These are phyloP conservation scores for Patella caerulea DNA, from an alignment of 2,888 invertebrate genomes.

Conservation along the genomic window DNA sequence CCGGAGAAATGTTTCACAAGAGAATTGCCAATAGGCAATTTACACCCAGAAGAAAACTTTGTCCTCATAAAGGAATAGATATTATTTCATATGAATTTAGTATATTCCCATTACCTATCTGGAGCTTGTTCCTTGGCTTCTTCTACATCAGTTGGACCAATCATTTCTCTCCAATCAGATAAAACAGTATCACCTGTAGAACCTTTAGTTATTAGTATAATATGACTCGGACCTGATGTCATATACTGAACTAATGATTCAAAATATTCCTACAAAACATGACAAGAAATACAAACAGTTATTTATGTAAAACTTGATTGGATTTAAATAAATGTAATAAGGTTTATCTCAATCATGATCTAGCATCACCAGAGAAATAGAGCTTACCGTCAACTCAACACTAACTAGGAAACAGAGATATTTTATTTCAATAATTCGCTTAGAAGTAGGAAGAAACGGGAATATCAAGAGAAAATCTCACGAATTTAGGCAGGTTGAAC, in stretches of 20 bases:
- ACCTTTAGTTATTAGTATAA: constrained; percentile 69
- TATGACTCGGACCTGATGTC: constrained; percentile 67
- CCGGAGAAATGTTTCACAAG: not conserved
- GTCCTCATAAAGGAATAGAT: not conserved
- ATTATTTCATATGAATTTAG: not conserved
- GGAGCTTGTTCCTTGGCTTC: constrained; percentile 68
- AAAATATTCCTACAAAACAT: constrained; percentile 61
- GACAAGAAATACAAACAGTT: not conserved
- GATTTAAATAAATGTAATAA: too few species aligned
- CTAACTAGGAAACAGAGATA: too few species aligned
- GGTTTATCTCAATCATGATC: too few species aligned
- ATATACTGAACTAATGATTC: constrained; percentile 68
- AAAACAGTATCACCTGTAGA: constrained; percentile 65
- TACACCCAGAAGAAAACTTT: not conserved
- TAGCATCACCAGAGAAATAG: too few species aligned
- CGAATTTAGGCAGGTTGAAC: too few species aligned
- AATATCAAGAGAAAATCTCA: too few species aligned
- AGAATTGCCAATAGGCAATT: not conserved
- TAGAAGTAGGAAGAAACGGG: too few species aligned
- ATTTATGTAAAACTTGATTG: not conserved
- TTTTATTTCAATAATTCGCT: too few species aligned
- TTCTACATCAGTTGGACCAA: constrained; percentile 69
- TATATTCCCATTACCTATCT: constrained; percentile 54
- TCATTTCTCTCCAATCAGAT: constrained; percentile 67
- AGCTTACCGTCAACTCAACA: too few species aligned